Evolutionary conservation across 2,113 vertebrate genomes (phyloP).

Genomic region (Melierax canorus): DNA sequence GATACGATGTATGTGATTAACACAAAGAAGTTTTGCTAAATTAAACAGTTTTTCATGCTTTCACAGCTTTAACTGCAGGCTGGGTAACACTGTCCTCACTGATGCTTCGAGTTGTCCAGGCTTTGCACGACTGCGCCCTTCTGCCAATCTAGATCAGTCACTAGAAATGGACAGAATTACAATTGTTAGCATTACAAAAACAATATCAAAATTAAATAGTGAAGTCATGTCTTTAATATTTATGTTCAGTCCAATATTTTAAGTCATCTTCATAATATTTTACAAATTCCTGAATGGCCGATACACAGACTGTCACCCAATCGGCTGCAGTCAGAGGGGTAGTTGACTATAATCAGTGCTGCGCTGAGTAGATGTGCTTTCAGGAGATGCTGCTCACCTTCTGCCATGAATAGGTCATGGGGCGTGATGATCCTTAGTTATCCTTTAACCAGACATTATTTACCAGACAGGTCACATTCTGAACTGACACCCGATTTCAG

Average conservation of each 20-base stretch:
- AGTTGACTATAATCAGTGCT: background rate
- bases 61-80: background rate
- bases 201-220: background rate
- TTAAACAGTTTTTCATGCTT: background rate
- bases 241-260: background rate
- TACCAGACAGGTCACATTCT: background rate
- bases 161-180: background rate
- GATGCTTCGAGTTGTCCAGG: background rate
- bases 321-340: background rate
- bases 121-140: background rate
- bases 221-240: background rate
- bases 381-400: background rate
- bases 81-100: background rate
- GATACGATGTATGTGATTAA: background rate
- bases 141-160: background rate
- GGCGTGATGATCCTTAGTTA: background rate
- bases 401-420: background rate
- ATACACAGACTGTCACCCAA: background rate
- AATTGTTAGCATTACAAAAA: background rate
- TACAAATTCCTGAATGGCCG: background rate
- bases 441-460: background rate
- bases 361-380: background rate
- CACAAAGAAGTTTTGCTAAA: background rate
- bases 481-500: background rate
- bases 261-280: background rate